Base-by-base conservation (phyloP, 2,888 invertebrate species). In the Mythimna lalbum region DNA sequence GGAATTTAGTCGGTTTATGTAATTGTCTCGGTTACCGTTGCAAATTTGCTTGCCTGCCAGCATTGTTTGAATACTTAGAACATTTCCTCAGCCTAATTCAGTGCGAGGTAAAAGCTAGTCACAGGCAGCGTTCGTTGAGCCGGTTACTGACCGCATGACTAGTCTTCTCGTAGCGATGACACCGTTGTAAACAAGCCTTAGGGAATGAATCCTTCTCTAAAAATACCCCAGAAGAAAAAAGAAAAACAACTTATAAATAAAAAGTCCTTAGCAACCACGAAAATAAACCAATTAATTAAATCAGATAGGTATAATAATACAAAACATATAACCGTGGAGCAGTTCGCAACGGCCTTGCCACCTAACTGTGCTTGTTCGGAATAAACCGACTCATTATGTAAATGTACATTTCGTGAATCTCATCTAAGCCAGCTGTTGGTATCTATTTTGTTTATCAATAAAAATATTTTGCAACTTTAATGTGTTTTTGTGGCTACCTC, bases 321-420 rank as follows among this genome's bases (percentile, higher is more conserved):
- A 78, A 85, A 79, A 79, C 70, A 73, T 77, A 79, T 71, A 79
- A 73, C 67, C 73, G n/a, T 63, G 60, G 67, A 70, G 79, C 57
- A 68, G 61, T 65, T 77, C 36, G 55, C 49, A 80, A 82, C 89
- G 93, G 90, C 93, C 93, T 93, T 93, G 93, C 80, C 82, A 81
- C 78, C 85, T 92, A 93, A 92, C 93, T 91, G 81, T 62, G 76
- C 82, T 76, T 69, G 76, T 73, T 88, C 72, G 89, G 87, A 89
- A 90, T 88, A 90, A 91, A 89, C 90, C 90, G 86, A 75, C 81
- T 81, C 83, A 88, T 88, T 90, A 90, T 90, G 89, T 84, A 88
- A 91, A 90, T 87, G 73, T 73, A 81, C 70, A 86, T 88, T 88
- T 86, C 57, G 63, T 79, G 83, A 80, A 85, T 85, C 79, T 84